Conservation (phyloP, 2,888 invertebrate species). For the Polyommatus icarus region DNA sequence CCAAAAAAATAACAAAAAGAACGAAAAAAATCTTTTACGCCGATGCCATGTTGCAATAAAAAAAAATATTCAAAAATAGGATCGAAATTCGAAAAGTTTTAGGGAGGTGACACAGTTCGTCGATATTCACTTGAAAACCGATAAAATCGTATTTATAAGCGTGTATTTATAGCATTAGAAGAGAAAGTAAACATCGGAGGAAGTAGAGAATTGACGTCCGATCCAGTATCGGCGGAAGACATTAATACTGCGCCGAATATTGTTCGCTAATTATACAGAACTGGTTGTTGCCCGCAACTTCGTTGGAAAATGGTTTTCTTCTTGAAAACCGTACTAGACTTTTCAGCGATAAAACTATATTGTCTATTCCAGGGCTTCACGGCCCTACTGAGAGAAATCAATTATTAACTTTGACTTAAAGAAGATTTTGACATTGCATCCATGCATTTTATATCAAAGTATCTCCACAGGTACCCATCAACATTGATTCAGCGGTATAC, state of each 20-base stretch:
- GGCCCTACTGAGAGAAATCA: not conserved
- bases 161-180: constrained; percentile 8
- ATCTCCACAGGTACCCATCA: no score
- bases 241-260: constrained; percentile 14
- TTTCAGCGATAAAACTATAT: not conserved
- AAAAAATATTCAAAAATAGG: not conserved
- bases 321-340: not conserved
- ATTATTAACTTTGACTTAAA: not conserved
- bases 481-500: not conserved
- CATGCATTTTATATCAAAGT: no score
- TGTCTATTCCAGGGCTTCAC: not conserved
- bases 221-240: constrained; percentile 21
- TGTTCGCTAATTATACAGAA: constrained; percentile 17
- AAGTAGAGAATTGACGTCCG: constrained; percentile 13
- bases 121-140: not conserved
- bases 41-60: not conserved
- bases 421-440: not conserved
- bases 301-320: constrained; percentile 32
- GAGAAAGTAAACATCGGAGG: constrained; percentile 17
- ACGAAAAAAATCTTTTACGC: not conserved
- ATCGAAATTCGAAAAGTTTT: not conserved
- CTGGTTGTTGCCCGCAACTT: constrained; percentile 21
- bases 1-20: not conserved
- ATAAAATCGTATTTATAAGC: not conserved
- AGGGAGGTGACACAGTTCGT: not conserved